Conservation (phyloP, 2,888 invertebrate species). For the Oligia strigilis region DNA sequence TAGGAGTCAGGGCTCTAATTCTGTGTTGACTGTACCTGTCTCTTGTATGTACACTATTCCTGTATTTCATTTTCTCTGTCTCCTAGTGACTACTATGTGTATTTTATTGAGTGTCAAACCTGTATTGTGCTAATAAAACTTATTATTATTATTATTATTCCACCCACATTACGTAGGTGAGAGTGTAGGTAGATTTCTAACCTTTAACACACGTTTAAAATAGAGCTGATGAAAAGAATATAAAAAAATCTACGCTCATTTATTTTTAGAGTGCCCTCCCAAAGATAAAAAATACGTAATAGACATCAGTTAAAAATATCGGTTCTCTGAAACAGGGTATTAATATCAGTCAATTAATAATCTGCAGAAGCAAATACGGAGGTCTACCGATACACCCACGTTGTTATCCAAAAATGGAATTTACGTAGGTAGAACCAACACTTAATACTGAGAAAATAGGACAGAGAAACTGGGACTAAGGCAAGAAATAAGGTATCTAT, state of each 20-base stretch:
- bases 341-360: constrained; percentile 9
- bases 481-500: neutral
- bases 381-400: neutral
- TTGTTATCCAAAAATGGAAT: neutral
- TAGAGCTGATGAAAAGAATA: neutral
- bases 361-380: neutral
- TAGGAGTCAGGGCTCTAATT: no score
- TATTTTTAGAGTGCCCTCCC: neutral
- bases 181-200: neutral
- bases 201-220: neutral
- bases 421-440: neutral
- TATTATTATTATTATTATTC: no score
- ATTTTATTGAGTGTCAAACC: no score
- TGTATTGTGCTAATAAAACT: no score
- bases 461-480: neutral
- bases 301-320: neutral
- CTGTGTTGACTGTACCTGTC: no score
- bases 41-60: no score
- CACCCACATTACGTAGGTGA: neutral
- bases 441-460: neutral
- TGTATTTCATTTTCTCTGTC: no score
- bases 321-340: neutral
- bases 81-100: no score
- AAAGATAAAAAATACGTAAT: neutral
- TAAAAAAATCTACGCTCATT: neutral